Evolutionary conservation across 2,113 vertebrate species (phyloP).

Genomic region (Leuciscus idus): DNA sequence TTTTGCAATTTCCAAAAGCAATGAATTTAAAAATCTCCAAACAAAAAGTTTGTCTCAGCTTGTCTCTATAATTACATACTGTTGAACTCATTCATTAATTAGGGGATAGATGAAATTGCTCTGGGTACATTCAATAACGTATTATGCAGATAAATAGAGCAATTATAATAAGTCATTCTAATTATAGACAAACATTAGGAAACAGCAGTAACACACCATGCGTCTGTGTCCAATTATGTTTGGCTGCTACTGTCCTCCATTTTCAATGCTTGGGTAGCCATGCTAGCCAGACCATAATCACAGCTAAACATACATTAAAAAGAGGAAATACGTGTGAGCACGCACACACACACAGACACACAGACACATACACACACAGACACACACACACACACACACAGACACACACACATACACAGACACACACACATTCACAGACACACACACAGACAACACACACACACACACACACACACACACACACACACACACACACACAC

Average conservation of each 20-base stretch:
- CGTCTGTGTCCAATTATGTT: slow-evolving; percentile 53
- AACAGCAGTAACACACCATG: slow-evolving; percentile 52
- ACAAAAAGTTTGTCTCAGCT: slow-evolving; percentile 54
- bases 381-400: neutral
- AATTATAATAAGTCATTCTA: slow-evolving; percentile 65
- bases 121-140: slow-evolving; percentile 59
- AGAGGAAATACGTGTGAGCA: neutral
- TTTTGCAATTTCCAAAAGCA: slow-evolving; percentile 51
- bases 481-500: neutral
- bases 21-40: slow-evolving; percentile 57
- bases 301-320: slow-evolving; percentile 11
- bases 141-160: slow-evolving; percentile 64
- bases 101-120: slow-evolving; percentile 66
- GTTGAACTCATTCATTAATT: slow-evolving; percentile 68
- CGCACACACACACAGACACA: neutral
- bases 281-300: slow-evolving; percentile 41
- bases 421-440: neutral
- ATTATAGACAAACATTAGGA: slow-evolving; percentile 56
- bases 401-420: neutral
- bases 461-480: neutral
- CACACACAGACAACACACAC: neutral
- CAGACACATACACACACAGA: neutral
- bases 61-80: slow-evolving; percentile 61
- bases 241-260: slow-evolving; percentile 42
- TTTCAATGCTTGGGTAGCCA: slow-evolving; percentile 48